A percentile compares a stretch with the other conserved stretches of the same genome.
Conservation (phyloP, 1,140 invertebrate species). For the Phthorimaea operculella region DNA sequence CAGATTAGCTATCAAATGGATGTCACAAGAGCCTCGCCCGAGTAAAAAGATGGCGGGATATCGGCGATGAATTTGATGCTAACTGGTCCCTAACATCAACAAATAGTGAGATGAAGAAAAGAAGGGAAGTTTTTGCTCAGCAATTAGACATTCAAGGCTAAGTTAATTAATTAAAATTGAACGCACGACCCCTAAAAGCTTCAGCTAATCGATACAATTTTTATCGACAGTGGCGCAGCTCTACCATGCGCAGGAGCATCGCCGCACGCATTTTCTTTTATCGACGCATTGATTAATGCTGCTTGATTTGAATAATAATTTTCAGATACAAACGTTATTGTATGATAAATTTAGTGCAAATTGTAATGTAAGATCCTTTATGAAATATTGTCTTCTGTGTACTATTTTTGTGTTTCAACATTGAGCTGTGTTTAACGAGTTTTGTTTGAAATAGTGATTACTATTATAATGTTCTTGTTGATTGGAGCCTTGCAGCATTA, state of each 20-base stretch:
- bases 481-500: background rate
- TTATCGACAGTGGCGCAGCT: conserved; percentile 13
- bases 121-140: too few species aligned
- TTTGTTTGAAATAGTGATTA: background rate
- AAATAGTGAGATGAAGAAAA: too few species aligned
- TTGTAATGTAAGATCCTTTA: conserved; percentile 50
- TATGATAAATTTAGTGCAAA: conserved; percentile 68
- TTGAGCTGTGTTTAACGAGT: conserved; percentile 14
- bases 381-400: conserved; percentile 20
- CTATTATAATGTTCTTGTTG: too few species aligned
- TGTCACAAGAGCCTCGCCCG: too few species aligned
- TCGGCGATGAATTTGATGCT: too few species aligned
- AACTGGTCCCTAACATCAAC: too few species aligned
- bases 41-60: too few species aligned
- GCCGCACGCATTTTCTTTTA: conserved; percentile 60
- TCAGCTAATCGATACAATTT: conserved; percentile 10
- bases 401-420: conserved; percentile 1
- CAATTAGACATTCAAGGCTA: background rate
- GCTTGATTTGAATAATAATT: conserved; percentile 67
- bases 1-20: too few species aligned
- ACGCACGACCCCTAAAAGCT: too few species aligned
- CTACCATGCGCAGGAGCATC: conserved; percentile 45
- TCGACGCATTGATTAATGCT: conserved; percentile 64
- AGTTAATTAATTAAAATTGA: too few species aligned
- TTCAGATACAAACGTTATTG: conserved; percentile 64